These are phyloP conservation scores for Drosophila equinoxialis DNA, from an alignment of 1,140 invertebrate species.

Conservation along the genomic window DNA sequence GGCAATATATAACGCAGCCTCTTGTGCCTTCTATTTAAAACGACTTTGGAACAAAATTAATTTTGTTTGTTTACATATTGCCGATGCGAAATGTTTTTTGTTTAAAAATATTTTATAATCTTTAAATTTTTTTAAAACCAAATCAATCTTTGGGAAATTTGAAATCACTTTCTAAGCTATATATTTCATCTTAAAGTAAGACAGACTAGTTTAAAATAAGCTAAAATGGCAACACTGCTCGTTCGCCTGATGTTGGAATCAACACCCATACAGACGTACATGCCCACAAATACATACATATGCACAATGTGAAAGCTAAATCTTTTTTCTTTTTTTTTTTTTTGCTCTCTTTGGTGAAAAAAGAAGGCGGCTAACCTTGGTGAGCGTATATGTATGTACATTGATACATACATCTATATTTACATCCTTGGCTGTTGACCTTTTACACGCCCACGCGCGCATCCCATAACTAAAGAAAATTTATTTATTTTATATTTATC, in stretches of 20 bases:
- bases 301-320: constrained; percentile 23
- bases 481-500: constrained; percentile 44
- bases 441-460: constrained; percentile 18
- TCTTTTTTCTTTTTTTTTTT: constrained; percentile 39
- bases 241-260: too few relatives aligned
- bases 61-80: too few relatives aligned
- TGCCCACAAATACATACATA: constrained; percentile 14
- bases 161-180: too few relatives aligned
- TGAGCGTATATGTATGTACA: constrained; percentile 41
- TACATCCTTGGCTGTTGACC: constrained; percentile 9
- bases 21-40: too few relatives aligned
- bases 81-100: too few relatives aligned
- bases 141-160: too few relatives aligned
- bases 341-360: constrained; percentile 17
- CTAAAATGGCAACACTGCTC: constrained; percentile 17
- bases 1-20: too few relatives aligned
- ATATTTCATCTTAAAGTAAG: too few relatives aligned
- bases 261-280: constrained; percentile 12
- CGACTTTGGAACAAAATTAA: too few relatives aligned
- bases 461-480: constrained; percentile 19
- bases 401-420: constrained; percentile 35
- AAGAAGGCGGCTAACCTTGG: constrained; percentile 29
- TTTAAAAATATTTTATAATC: too few relatives aligned
- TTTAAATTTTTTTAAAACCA: too few relatives aligned
- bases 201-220: neutral